Base-by-base conservation (phyloP, 2,113 vertebrate species). In the Elgaria multicarinata region DNA sequence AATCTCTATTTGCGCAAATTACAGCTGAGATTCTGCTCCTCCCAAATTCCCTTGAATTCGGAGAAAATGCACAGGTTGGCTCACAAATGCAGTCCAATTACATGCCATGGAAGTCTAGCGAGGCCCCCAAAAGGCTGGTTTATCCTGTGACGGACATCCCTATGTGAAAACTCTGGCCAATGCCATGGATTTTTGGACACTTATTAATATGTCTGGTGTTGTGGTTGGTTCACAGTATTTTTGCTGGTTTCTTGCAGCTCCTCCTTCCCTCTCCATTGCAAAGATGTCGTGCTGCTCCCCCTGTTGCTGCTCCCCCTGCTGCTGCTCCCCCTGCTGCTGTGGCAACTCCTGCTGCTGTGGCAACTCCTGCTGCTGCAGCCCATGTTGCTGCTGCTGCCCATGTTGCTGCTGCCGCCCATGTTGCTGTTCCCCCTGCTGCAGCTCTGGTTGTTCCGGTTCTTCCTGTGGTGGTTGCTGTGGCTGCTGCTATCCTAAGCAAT, bases 381-480 rank as follows among this genome's bases (percentile, higher is more conserved):
- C 76, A 2, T 80, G 85, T 16, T 85, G 83, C 10, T 5, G 42
- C 2, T 26, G 2, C 4, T 13, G 24, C 3, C 5, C 9, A 2
- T 82, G 58, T 1, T 71, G 64, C 1, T 31, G 81, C 26, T 66
- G 6, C 83, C n/a, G 16, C 16, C 44, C 66, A 8, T 74, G 84
- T 4, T 20, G 84, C 1, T 50, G 75, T 0, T 74, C 44, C 4
- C 33, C 67, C 0, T 42, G 86, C 1, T 46, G 39, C 10, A 28
- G 75, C 3, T 18, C 14, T 18, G 33, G 31, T 2, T 24, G 55
- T 20, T 1, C 12, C 33, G 4, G 66, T 8, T 85, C 26, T 12
- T 22, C 39, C 0, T 12, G 22, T 1, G 31, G 44, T 1, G 3
- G 62, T 0, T 14, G 62, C 42, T 50, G 8, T 3, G 5, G 39